These are phyloP conservation scores for Epizoanthus scotinus DNA, from an alignment of 92 coral and sea anemone species.

Conservation along the genomic window DNA sequence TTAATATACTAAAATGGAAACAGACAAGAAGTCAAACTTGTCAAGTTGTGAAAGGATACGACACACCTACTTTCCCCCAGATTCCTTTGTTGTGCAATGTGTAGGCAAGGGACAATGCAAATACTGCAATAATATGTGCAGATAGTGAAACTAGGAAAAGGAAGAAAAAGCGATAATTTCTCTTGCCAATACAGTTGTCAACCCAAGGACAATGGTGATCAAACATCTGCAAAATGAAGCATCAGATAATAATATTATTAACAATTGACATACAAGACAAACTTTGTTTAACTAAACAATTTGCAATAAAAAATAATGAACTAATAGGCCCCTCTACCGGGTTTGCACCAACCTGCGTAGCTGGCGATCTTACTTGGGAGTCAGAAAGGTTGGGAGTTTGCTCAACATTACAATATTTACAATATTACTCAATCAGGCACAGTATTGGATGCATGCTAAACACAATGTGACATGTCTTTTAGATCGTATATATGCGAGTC, in stretches of 20 bases:
- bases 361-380: too few relatives aligned
- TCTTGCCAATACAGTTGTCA: slow-evolving; percentile 95
- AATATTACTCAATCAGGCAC: too few relatives aligned
- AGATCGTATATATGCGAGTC: too few relatives aligned
- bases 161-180: slow-evolving; percentile 96
- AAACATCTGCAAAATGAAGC: slow-evolving; percentile 76
- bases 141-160: slow-evolving; percentile 86
- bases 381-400: too few relatives aligned
- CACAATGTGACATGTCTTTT: too few relatives aligned
- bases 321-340: too few relatives aligned
- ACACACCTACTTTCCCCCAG: slow-evolving; percentile 57
- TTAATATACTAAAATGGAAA: neutral
- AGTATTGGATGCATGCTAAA: too few relatives aligned
- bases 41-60: slow-evolving; percentile 80
- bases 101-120: slow-evolving; percentile 70
- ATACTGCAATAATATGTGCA: slow-evolving; percentile 81
- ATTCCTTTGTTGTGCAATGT: slow-evolving; percentile 67
- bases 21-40: neutral
- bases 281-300: neutral
- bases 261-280: neutral
- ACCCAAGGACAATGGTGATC: slow-evolving; percentile 99
- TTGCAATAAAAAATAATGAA: neutral
- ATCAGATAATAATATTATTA: neutral
- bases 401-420: too few relatives aligned
- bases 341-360: too few relatives aligned